Base-by-base conservation (phyloP, 1,140 invertebrate species). In the Zeugodacus cucurbitae region DNA sequence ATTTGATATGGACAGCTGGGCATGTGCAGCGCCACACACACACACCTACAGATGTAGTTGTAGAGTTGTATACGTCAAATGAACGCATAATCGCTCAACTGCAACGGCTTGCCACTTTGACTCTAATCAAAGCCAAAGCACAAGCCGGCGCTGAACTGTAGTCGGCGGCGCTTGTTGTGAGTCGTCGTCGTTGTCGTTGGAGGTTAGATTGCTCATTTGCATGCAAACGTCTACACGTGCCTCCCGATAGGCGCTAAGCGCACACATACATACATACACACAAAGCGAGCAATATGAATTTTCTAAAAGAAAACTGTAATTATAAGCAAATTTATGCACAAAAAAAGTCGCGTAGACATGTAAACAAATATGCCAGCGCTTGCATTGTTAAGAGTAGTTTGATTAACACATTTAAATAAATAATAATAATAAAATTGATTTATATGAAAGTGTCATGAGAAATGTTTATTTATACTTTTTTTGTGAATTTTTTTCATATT, bases 1-100 rank as follows among this genome's bases (percentile, higher is more conserved):
- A 82, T 82, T 82, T 82, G 74, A 48, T 82, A 82, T 48, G 74
- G n/a, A 48, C n/a, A 82, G 74, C 74, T 48, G 74, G 74, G 74
- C 74, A 82, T 82, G 74, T 82, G 74, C 67, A 74, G 67, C 67
- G 74, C 74, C 22, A 44, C 20, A 41, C 70, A 74, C 22, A 29
- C 17, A 67, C 32, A 34, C 14, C 1, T 3, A 26, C 62, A 62
- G 0, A 29, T n/a, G 20, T 20, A 67, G 11, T 10, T 20, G 70
- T 37, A 41, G 29, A 7, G 37, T 20, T 20, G 70, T 8, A 34
- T 37, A n/a, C 41, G 74, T 48, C 41, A 48, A 48, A 82, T 82
- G 74, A 82, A 82, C 74, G 37, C 74, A 82, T 82, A 48, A 48
- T 29, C 41, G 74, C 74, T 82, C 74, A 82, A n/a, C 74, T 82